These are phyloP conservation scores for Heteronetta atricapilla DNA, from an alignment of 2,113 vertebrate species.

Conservation along the genomic window DNA sequence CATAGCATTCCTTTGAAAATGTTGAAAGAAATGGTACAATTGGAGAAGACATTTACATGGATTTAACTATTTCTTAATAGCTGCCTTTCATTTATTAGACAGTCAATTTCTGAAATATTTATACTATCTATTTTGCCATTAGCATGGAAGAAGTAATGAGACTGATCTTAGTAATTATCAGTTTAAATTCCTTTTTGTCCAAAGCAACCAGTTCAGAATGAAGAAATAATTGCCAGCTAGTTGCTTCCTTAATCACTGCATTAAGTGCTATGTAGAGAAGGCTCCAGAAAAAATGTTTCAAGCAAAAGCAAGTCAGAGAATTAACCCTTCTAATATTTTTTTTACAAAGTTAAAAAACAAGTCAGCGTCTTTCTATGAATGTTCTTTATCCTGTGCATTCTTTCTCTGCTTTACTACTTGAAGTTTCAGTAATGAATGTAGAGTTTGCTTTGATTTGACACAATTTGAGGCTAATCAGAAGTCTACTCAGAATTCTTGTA, in stretches of 20 bases:
- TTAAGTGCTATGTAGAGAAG: neutral
- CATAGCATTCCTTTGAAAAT: neutral
- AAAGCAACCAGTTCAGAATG: neutral
- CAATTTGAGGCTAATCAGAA: neutral
- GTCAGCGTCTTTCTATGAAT: neutral
- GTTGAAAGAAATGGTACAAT: neutral
- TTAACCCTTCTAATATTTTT: neutral
- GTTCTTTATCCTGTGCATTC: neutral
- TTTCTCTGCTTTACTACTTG: neutral
- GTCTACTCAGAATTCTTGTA: neutral
- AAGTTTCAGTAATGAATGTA: neutral
- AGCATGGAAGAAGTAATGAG: neutral
- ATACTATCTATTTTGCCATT: neutral
- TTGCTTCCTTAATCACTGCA: neutral
- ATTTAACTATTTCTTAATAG: neutral
- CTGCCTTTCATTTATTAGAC: neutral
- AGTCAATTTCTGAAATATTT: constrained; percentile 37
- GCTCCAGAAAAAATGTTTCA: neutral
- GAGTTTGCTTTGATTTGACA: neutral
- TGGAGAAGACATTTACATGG: neutral
- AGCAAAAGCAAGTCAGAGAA: neutral
- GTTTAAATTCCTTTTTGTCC: neutral
- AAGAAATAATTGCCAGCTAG: constrained; percentile 14
- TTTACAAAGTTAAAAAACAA: neutral
- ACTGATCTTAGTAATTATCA: neutral